These are phyloP conservation scores for Drosophila ironensis DNA, from an alignment of 1,140 invertebrate genomes.

Conservation along the genomic window DNA sequence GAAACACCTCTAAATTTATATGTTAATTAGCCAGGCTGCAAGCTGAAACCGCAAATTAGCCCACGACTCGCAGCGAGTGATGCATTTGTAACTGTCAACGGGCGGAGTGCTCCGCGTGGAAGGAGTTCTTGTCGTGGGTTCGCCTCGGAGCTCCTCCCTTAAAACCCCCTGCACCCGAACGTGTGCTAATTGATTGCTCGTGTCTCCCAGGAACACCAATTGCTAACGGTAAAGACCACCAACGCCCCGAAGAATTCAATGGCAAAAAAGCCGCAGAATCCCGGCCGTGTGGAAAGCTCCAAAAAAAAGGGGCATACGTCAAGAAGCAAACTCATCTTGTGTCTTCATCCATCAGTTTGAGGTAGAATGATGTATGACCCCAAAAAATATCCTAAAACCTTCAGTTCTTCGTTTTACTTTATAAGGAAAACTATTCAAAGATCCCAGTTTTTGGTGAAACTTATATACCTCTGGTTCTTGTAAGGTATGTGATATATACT, in stretches of 20 bases:
- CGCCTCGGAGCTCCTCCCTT: conserved; percentile 1
- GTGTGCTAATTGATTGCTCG: conserved; percentile 65
- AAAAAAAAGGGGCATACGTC: conserved; percentile 4
- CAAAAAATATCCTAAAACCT: conserved; percentile 29
- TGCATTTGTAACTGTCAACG: conserved; percentile 60
- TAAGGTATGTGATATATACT: too few relatives aligned
- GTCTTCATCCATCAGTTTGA: conserved; percentile 14
- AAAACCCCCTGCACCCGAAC: conserved; percentile 13
- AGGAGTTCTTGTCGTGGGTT: conserved; percentile 31
- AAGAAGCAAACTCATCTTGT: conserved; percentile 13
- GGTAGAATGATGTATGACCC: neutral
- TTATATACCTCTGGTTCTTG: too few relatives aligned
- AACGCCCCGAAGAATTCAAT: conserved; percentile 9
- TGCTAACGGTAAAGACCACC: conserved; percentile 56
- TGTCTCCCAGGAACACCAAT: conserved; percentile 11
- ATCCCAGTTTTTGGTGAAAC: too few relatives aligned
- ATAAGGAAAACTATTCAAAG: conserved; percentile 43
- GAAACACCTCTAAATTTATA: conserved; percentile 65
- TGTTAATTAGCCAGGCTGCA: conserved; percentile 55
- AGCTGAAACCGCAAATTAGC: conserved; percentile 55
- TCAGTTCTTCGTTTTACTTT: conserved; percentile 61
- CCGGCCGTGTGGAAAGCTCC: neutral
- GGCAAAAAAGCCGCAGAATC: neutral
- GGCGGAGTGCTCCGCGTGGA: neutral
- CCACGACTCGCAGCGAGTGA: conserved; percentile 30